These are phyloP conservation scores for Homarus americanus DNA, from an alignment of 1,140 invertebrate species.

Conservation along the genomic window DNA sequence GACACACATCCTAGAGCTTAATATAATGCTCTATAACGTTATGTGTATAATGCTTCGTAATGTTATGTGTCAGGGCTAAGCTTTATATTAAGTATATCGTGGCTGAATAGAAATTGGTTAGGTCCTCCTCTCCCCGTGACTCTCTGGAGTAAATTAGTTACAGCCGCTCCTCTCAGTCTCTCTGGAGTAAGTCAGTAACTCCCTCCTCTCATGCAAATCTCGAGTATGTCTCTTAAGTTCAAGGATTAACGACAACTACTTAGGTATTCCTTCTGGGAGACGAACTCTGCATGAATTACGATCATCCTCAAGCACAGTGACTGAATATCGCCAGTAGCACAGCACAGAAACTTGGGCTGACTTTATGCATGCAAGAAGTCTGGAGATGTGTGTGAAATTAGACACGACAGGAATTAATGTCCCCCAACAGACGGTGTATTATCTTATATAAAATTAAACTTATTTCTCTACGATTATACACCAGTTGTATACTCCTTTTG, in stretches of 20 bases:
- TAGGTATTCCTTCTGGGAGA: neutral
- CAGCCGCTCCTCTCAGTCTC: neutral
- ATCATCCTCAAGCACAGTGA: neutral
- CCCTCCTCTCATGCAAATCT: neutral
- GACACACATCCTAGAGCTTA: neutral
- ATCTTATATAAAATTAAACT: too few relatives aligned
- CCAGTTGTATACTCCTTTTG: too few relatives aligned
- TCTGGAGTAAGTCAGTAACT: neutral
- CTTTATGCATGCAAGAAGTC: neutral
- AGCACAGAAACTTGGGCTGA: too few relatives aligned
- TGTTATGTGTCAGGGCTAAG: too few relatives aligned
- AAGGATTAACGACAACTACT: neutral
- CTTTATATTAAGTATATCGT: neutral
- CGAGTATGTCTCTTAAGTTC: neutral
- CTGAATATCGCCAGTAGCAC: neutral
- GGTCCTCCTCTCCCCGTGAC: neutral
- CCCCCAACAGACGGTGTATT: too few relatives aligned
- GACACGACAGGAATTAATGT: too few relatives aligned
- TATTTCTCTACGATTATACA: too few relatives aligned
- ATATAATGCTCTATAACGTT: neutral
- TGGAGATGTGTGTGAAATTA: neutral
- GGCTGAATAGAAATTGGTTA: neutral
- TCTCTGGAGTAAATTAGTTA: neutral
- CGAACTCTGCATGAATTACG: conserved; percentile 2
- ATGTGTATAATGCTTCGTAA: neutral